Percentiles rank a stretch among this genome's conserved stretches.
Conservation (phyloP, 2,113 vertebrate species). For the Dinomys branickii region DNA sequence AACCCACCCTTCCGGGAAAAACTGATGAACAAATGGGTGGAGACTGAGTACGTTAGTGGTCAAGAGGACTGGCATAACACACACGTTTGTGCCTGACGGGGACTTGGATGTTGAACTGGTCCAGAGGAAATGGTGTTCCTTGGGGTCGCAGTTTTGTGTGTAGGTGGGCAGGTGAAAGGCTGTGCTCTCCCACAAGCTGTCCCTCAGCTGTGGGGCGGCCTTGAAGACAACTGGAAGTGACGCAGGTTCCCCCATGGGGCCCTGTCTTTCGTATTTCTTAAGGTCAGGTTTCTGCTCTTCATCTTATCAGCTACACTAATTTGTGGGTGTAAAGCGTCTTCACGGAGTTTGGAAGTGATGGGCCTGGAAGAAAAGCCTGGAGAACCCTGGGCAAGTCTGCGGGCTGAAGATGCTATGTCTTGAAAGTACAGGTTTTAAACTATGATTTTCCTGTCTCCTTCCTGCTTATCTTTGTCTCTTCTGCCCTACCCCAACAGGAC, state of each 20-base stretch:
- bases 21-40: background rate
- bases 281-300: background rate
- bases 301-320: background rate
- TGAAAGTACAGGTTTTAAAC: background rate
- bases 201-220: background rate
- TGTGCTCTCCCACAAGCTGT: background rate
- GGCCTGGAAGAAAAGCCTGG: background rate
- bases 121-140: background rate
- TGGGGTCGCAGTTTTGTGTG: background rate
- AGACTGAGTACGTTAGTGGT: background rate
- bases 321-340: background rate
- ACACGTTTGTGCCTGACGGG: background rate
- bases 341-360: background rate
- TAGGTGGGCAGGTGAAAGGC: background rate
- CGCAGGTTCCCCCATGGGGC: background rate
- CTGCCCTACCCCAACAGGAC: background rate
- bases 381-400: background rate
- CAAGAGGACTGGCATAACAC: background rate
- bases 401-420: background rate
- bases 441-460: background rate
- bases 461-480: background rate
- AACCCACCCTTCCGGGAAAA: background rate
- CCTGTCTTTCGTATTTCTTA: background rate
- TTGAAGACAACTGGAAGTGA: background rate
- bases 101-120: background rate